A percentile compares a stretch with the other conserved stretches of the same genome.
These are phyloP conservation scores for Notothenia rossii DNA, from an alignment of 2,113 vertebrate species.

Conservation along the genomic window DNA sequence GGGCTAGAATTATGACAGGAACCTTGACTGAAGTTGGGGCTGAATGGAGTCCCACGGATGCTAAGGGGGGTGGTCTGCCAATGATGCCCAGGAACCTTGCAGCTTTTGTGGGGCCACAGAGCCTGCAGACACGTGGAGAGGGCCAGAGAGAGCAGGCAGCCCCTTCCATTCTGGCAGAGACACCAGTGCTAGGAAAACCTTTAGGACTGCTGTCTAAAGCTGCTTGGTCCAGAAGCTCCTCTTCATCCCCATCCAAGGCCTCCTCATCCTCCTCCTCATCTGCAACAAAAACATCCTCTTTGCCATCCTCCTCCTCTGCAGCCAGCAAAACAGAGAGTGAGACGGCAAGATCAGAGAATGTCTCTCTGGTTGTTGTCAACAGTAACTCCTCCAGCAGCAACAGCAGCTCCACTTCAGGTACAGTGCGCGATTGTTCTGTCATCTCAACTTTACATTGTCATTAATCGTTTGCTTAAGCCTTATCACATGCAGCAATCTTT, in stretches of 20 bases:
- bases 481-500: not conserved
- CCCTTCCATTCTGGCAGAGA: slow-evolving; percentile 70
- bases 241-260: slow-evolving; percentile 65
- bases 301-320: slow-evolving; percentile 57
- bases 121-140: slow-evolving; percentile 35
- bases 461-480: not conserved
- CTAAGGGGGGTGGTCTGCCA: slow-evolving; percentile 19
- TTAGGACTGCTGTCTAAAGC: slow-evolving; percentile 79
- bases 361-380: slow-evolving; percentile 67
- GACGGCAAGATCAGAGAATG: slow-evolving; percentile 69
- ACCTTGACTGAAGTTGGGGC: slow-evolving; percentile 55
- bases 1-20: slow-evolving; percentile 48
- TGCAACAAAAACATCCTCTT: slow-evolving; percentile 22
- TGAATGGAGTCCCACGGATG: slow-evolving; percentile 39
- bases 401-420: slow-evolving; percentile 86
- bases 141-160: slow-evolving; percentile 67
- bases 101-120: slow-evolving; percentile 42
- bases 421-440: slow-evolving; percentile 31
- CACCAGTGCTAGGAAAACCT: slow-evolving; percentile 59
- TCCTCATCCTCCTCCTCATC: slow-evolving; percentile 53
- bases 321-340: slow-evolving; percentile 80
- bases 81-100: slow-evolving; percentile 35
- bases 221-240: slow-evolving; percentile 69
- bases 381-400: slow-evolving; percentile 69
- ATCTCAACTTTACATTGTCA: not conserved